A percentile compares a stretch with the other conserved stretches of the same genome.
Evolutionary conservation across 2,888 invertebrate genomes (phyloP).

Genomic region (Malthinus seriepunctatus): DNA sequence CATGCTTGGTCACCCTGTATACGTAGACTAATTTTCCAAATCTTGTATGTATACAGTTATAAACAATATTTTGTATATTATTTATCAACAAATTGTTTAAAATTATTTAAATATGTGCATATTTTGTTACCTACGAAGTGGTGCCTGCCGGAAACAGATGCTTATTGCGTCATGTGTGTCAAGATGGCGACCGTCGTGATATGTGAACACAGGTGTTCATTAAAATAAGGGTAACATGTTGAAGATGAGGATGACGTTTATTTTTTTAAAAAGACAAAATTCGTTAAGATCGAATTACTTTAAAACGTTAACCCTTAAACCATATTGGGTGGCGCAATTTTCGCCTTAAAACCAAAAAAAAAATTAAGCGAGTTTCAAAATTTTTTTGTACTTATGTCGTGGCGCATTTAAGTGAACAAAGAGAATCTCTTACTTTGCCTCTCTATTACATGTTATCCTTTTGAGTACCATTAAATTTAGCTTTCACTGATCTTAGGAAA

Average conservation of each 20-base stretch:
- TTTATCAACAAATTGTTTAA: too few species aligned
- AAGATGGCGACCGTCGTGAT: constrained; percentile 6
- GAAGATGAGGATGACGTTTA: neutral
- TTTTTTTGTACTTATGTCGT: too few species aligned
- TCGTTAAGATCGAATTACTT: neutral
- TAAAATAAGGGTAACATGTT: constrained; percentile 5
- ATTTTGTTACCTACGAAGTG: neutral
- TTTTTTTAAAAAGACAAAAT: constrained; percentile 3
- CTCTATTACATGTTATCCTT: constrained; percentile 27
- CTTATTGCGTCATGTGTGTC: constrained; percentile 5
- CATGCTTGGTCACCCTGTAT: too few species aligned
- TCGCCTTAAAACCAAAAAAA: too few species aligned
- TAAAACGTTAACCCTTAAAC: too few species aligned
- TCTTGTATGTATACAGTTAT: too few species aligned
- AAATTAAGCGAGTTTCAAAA: too few species aligned
- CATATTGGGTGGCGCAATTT: too few species aligned
- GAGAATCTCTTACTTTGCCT: neutral
- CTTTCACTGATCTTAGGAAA: constrained; percentile 31
- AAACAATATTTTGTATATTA: too few species aligned
- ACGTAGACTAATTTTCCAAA: too few species aligned
- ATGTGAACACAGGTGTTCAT: constrained; percentile 7
- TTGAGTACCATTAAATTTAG: constrained; percentile 22
- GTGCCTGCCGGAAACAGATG: constrained; percentile 11
- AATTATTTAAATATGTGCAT: neutral
- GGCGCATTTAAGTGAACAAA: too few species aligned